Evolutionary conservation across 2,113 vertebrate genomes (phyloP).

Genomic region (Oreocharis arfaki): DNA sequence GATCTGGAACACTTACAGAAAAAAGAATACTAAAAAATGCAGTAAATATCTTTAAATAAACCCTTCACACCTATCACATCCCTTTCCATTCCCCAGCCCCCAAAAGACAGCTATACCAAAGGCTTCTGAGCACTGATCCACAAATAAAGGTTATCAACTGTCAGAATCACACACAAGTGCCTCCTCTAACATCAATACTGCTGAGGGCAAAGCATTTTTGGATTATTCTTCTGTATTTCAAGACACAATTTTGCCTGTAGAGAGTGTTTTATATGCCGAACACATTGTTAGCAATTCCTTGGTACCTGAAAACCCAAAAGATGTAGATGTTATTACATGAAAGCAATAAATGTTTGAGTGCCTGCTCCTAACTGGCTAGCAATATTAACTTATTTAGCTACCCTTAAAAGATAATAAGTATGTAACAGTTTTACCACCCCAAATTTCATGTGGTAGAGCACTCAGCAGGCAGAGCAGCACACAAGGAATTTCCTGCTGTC

Average conservation of each 20-base stretch:
- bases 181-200: not conserved
- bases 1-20: not conserved
- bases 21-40: not conserved
- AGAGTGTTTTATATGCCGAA: not conserved
- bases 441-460: not conserved
- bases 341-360: not conserved
- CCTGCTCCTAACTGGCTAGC: not conserved
- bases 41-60: not conserved
- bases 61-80: not conserved
- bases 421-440: not conserved
- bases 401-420: not conserved
- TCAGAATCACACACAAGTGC: not conserved
- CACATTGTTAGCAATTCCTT: not conserved
- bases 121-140: not conserved
- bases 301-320: not conserved
- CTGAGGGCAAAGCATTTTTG: not conserved
- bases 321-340: not conserved
- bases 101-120: not conserved
- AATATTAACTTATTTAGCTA: not conserved
- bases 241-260: not conserved
- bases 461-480: not conserved
- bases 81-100: not conserved
- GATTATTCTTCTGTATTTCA: not conserved
- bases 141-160: not conserved
- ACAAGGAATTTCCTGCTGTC: not conserved